phyloP scores from a whole-genome alignment of 2,113 vertebrate genomes.

The Gulo gulo region DNA sequence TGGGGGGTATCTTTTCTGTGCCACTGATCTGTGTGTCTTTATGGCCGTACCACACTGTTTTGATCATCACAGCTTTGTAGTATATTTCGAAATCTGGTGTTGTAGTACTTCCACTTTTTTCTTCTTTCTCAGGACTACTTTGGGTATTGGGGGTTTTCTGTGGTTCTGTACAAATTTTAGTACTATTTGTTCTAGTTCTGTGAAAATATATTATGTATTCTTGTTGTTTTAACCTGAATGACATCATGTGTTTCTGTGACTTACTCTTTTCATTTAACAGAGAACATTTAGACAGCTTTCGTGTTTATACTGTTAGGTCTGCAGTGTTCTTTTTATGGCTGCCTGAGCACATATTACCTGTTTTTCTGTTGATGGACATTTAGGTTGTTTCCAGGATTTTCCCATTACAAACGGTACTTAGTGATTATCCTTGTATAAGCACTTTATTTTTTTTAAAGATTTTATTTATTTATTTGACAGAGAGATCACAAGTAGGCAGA shows the following conservation, averaged over 20 bases:
- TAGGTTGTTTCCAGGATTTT: slow-evolving; percentile 17
- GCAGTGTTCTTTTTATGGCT: not conserved
- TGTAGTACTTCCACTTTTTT: not conserved
- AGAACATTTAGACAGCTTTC: not conserved
- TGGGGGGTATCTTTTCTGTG: not conserved
- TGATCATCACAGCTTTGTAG: not conserved
- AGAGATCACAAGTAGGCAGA: too few species aligned
- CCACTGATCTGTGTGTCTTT: not conserved
- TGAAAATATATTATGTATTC: not conserved
- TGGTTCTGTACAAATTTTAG: not conserved
- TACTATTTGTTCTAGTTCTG: not conserved
- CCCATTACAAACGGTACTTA: not conserved
- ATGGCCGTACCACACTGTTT: not conserved
- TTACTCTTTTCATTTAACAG: not conserved
- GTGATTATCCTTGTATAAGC: not conserved
- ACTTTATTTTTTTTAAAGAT: not conserved
- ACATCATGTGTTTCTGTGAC: not conserved
- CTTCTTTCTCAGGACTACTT: not conserved
- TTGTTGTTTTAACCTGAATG: not conserved
- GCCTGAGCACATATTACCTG: not conserved
- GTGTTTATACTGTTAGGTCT: not conserved
- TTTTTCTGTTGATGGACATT: not conserved
- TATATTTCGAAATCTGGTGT: not conserved
- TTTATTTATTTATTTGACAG: too few species aligned
- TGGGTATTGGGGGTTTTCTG: not conserved